A percentile compares a stretch with the other conserved stretches of the same genome.
Conservation (phyloP, 1,140 invertebrate species). For the Maconellicoccus hirsutus region DNA sequence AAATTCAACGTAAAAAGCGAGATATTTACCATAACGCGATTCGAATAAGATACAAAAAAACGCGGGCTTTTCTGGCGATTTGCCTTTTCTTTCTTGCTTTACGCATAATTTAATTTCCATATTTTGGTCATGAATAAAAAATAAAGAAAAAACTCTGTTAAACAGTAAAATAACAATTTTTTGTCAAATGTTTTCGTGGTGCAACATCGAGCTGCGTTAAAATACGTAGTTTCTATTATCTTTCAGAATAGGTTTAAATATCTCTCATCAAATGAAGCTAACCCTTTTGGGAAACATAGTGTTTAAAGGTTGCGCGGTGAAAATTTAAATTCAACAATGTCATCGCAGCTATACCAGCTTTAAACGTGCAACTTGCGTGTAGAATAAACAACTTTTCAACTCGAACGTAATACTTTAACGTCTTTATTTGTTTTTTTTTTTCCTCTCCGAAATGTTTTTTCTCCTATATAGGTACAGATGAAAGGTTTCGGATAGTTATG, state of each 20-base stretch:
- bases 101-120: background rate
- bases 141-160: background rate
- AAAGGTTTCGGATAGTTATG: too few species aligned
- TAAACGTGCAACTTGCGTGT: slow-evolving; percentile 2
- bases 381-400: background rate
- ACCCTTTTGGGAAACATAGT: background rate
- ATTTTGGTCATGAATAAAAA: background rate
- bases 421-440: background rate
- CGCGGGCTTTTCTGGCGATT: background rate
- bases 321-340: slow-evolving; percentile 10
- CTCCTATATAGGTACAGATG: background rate
- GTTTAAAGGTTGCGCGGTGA: background rate
- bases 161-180: background rate
- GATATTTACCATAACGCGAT: background rate
- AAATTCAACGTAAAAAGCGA: too few species aligned
- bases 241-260: background rate
- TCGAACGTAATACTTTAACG: background rate
- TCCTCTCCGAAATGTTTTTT: background rate
- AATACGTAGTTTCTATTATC: slow-evolving; percentile 1
- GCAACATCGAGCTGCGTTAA: background rate
- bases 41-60: background rate
- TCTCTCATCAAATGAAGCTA: background rate
- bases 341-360: background rate
- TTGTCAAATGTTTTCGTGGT: background rate
- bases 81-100: background rate